Conservation (phyloP, 2,113 vertebrate species). For the Melanocharis versteri region DNA sequence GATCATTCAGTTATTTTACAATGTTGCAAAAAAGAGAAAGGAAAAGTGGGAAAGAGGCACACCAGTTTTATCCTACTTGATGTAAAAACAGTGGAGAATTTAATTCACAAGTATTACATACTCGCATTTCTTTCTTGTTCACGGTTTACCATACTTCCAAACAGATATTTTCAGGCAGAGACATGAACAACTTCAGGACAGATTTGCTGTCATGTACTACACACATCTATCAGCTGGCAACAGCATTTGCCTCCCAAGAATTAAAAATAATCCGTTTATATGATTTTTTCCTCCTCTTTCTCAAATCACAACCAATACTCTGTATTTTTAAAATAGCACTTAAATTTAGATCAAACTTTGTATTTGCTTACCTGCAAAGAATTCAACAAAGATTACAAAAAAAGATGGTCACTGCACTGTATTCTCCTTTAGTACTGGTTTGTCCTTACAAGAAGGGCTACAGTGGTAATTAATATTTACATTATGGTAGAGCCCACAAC, state of each 20-base stretch:
- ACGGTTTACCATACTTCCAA: conserved; percentile 35
- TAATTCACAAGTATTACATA: conserved; percentile 28
- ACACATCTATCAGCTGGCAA: conserved; percentile 36
- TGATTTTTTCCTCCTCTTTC: neutral
- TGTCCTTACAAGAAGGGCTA: neutral
- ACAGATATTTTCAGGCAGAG: conserved; percentile 49
- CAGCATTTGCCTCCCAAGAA: conserved; percentile 31
- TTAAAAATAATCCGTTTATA: conserved; percentile 40
- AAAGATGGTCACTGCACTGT: neutral
- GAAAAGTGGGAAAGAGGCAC: conserved; percentile 22
- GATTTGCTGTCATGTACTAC: neutral
- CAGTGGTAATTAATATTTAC: neutral
- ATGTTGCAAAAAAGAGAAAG: conserved; percentile 61
- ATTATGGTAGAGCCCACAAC: neutral
- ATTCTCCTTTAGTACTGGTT: neutral
- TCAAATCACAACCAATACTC: conserved; percentile 31
- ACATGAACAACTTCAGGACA: conserved; percentile 23
- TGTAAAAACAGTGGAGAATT: conserved; percentile 45
- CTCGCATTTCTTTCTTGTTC: conserved; percentile 26
- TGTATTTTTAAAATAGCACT: neutral
- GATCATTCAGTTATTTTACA: conserved; percentile 80
- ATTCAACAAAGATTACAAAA: neutral
- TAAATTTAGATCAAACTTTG: neutral
- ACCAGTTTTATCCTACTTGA: conserved; percentile 42
- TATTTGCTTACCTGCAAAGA: neutral